Conservation (phyloP, 2,888 invertebrate genomes). For the Chesias legatella region DNA sequence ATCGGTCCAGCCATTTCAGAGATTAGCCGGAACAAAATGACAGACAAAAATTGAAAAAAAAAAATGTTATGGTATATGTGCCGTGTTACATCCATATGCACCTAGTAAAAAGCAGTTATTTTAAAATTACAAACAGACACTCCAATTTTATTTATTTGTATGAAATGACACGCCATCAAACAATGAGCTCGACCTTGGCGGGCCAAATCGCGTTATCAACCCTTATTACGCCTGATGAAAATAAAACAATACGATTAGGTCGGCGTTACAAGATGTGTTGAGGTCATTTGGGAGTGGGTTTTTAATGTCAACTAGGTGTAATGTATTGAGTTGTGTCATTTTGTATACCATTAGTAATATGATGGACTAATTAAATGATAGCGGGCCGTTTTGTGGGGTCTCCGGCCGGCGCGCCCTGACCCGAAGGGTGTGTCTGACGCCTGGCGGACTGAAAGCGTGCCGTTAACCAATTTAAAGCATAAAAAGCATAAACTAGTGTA, state of each 20-base stretch:
- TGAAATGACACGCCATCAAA: conserved; percentile 26
- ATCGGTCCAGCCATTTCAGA: too few relatives aligned
- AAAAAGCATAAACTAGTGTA: conserved; percentile 29
- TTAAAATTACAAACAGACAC: too few relatives aligned
- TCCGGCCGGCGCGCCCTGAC: conserved; percentile 35
- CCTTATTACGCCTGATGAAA: conserved; percentile 24
- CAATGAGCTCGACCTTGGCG: conserved; percentile 29
- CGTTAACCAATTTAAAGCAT: conserved; percentile 18
- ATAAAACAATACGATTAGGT: conserved; percentile 21
- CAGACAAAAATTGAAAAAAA: too few relatives aligned
- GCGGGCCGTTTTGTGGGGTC: conserved; percentile 25
- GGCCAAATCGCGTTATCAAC: conserved; percentile 29
- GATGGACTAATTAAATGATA: conserved; percentile 38
- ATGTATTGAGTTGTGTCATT: conserved; percentile 11
- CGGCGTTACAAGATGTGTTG: conserved; percentile 21
- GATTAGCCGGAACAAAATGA: too few relatives aligned
- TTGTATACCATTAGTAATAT: conserved; percentile 3
- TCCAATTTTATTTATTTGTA: too few relatives aligned
- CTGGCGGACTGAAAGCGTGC: conserved; percentile 13
- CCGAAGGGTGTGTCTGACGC: conserved; percentile 38
- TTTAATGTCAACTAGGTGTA: conserved; percentile 9
- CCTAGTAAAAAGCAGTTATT: too few relatives aligned
- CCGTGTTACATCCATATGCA: too few relatives aligned
- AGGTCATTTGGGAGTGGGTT: conserved; percentile 25
- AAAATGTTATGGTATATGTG: too few relatives aligned